Evolutionary conservation across 2,113 vertebrate species (phyloP).

Genomic region (Python bivittatus): DNA sequence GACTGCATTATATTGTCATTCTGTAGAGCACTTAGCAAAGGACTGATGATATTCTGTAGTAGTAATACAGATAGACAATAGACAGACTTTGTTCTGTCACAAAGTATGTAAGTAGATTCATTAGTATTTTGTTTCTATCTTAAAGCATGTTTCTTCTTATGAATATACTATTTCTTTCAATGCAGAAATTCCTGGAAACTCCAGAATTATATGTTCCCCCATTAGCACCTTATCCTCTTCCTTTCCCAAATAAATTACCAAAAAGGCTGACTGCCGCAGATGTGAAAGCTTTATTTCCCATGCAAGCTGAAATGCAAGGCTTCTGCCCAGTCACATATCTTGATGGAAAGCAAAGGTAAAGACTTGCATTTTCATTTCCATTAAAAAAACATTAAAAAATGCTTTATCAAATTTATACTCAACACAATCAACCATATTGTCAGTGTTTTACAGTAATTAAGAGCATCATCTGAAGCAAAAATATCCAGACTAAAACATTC

Average conservation of each 20-base stretch:
- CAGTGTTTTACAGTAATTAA: not conserved
- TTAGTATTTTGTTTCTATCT: constrained; percentile 7
- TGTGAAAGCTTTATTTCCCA: constrained; percentile 83
- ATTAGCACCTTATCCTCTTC: constrained; percentile 79
- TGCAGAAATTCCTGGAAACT: constrained; percentile 83
- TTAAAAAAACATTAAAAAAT: not conserved
- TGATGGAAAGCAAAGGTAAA: constrained; percentile 88
- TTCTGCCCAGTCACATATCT: constrained; percentile 92
- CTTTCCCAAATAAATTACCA: constrained; percentile 78
- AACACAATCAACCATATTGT: not conserved
- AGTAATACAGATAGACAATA: not conserved
- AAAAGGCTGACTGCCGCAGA: constrained; percentile 76
- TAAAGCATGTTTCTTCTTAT: constrained; percentile 5
- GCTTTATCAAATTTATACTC: not conserved
- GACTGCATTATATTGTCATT: not conserved
- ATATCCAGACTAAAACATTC: not conserved
- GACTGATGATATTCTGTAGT: not conserved
- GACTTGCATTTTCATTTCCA: not conserved
- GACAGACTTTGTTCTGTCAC: not conserved
- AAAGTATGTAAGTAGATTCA: not conserved
- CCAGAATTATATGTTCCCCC: constrained; percentile 86
- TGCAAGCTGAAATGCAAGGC: constrained; percentile 84
- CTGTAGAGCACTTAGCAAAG: not conserved
- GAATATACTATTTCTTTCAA: constrained; percentile 39
- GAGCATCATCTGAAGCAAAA: not conserved